Percentiles rank a stretch among this genome's conserved stretches.
Evolutionary conservation across 2,797 vertebrate genomes (phyloP).

Genomic region (Acanthurus tractus): DNA sequence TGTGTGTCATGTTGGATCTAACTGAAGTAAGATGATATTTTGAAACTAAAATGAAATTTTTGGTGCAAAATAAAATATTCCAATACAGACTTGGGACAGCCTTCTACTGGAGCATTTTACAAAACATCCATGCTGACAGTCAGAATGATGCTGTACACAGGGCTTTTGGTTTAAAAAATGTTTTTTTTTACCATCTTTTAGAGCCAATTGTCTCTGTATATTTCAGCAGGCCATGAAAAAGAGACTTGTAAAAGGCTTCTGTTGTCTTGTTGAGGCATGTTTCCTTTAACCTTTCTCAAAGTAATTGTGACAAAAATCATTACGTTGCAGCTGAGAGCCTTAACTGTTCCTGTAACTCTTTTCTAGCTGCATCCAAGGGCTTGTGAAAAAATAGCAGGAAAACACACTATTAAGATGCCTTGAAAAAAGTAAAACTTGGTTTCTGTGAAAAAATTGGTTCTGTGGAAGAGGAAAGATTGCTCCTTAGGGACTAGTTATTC

Average conservation of each 20-base stretch:
- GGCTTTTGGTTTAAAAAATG: no score
- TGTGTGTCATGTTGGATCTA: conserved; percentile 27
- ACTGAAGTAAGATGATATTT: conserved; percentile 34
- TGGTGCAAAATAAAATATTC: no score
- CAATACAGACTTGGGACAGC: no score
- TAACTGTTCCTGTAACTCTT: background rate
- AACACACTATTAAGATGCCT: background rate
- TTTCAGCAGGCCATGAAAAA: background rate
- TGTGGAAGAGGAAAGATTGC: background rate
- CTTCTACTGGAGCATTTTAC: no score
- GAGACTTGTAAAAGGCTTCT: background rate
- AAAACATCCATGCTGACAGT: no score
- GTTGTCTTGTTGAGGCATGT: background rate
- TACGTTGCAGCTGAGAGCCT: background rate
- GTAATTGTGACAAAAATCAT: background rate
- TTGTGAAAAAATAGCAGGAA: background rate
- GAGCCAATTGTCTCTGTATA: no score
- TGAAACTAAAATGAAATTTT: conserved; percentile 20
- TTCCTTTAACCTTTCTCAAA: background rate
- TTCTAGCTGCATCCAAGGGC: background rate
- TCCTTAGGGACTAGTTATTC: background rate
- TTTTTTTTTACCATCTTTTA: no score
- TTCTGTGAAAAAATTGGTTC: background rate
- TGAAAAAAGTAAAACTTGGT: background rate
- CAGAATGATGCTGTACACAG: no score